phyloP scores from a whole-genome alignment of 2,888 invertebrate species.

The Melinopterus prodromus region DNA sequence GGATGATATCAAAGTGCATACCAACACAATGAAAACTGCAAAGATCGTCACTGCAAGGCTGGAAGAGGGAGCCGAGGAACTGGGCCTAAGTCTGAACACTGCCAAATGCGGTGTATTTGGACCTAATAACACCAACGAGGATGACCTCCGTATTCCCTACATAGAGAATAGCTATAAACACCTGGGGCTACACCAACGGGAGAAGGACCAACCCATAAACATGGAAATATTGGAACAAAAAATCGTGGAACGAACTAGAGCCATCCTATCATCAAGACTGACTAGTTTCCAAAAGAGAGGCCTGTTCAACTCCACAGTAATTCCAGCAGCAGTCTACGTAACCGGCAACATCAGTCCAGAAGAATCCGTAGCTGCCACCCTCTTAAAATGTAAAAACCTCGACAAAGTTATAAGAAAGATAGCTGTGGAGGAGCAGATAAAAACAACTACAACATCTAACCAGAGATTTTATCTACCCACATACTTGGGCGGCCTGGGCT shows the following conservation, averaged over 20 bases:
- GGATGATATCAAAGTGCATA: too few relatives aligned
- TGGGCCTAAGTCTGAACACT: neutral
- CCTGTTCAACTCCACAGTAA: neutral
- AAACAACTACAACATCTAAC: conserved; percentile 27
- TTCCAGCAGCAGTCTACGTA: conserved; percentile 5
- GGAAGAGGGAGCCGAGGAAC: neutral
- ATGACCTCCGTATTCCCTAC: neutral
- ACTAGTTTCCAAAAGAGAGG: neutral
- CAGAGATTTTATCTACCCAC: conserved; percentile 26
- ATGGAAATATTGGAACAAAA: conserved; percentile 8
- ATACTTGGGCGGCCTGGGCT: conserved; percentile 20
- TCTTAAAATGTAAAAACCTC: neutral
- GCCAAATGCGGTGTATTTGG: neutral
- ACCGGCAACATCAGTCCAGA: neutral
- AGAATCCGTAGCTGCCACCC: neutral
- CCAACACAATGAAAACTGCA: conserved; percentile 5
- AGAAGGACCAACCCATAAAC: conserved; percentile 9
- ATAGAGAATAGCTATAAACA: neutral
- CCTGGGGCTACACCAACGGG: neutral
- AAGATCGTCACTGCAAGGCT: neutral
- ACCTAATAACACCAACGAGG: neutral
- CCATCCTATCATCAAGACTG: neutral
- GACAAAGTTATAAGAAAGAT: conserved; percentile 13
- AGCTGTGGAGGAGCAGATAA: conserved; percentile 8
- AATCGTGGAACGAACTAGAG: neutral